phyloP scores from a whole-genome alignment of 1,140 invertebrate genomes.

The Solenopsis fugax region DNA sequence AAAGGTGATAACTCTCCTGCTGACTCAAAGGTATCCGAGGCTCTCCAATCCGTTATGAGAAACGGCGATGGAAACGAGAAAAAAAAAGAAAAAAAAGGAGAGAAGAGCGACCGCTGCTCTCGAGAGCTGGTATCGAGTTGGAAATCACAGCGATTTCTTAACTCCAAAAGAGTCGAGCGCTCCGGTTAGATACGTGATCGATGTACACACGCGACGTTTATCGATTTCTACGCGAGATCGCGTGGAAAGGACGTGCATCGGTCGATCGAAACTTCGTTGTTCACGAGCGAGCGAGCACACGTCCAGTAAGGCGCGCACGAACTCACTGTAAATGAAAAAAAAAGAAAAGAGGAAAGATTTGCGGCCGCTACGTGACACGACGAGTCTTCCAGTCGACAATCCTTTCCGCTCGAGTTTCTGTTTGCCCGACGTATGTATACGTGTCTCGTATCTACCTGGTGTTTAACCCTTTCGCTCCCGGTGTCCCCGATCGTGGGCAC shows the following conservation, averaged over 20 bases:
- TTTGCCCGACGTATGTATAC: conserved; percentile 8
- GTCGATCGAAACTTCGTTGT: conserved; percentile 67
- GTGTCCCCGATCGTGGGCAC: conserved; percentile 1
- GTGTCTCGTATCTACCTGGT: neutral
- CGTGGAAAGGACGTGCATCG: conserved; percentile 55
- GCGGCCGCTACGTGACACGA: conserved; percentile 39
- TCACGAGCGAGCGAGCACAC: neutral
- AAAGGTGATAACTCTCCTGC: conserved; percentile 2
- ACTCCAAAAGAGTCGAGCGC: conserved; percentile 70
- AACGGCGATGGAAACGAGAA: conserved; percentile 42
- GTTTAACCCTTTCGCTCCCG: conserved; percentile 34
- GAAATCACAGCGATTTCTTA: conserved; percentile 71
- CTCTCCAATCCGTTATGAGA: conserved; percentile 63
- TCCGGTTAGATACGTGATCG: conserved; percentile 74
- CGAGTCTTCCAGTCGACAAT: conserved; percentile 4
- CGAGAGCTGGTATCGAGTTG: conserved; percentile 11
- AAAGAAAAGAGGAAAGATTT: conserved; percentile 29
- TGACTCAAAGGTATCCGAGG: neutral
- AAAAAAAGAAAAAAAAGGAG: neutral
- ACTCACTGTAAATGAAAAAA: conserved; percentile 30
- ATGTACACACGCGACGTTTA: conserved; percentile 71
- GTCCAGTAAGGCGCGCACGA: conserved; percentile 23
- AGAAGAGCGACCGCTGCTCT: conserved; percentile 33
- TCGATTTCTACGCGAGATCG: conserved; percentile 73
- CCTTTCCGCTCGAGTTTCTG: conserved; percentile 45